Evolutionary conservation across 2,797 vertebrate species (phyloP), one percentile per base, ranked within the genome.

Genomic region (Alca torda): DNA sequence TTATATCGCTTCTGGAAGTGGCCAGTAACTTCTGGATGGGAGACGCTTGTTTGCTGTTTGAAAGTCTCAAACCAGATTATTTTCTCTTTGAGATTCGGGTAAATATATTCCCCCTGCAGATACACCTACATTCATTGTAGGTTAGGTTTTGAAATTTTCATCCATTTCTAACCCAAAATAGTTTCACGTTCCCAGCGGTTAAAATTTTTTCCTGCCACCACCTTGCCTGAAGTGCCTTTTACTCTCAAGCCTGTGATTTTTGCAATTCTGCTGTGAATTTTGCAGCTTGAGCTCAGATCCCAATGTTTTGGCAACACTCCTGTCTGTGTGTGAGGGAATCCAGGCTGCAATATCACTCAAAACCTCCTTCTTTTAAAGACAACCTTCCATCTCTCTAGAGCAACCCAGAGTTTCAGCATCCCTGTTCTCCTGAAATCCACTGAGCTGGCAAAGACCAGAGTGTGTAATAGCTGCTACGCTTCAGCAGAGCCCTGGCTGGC

Each of bases 261-360:
- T 88, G n/a, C 12, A 72, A 41, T 84, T 93, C 67, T 95, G 67
- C 53, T 70, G 51, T 74, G 83, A 93, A 80, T 90, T 96, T 84
- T 93, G 70, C 88, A 95, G 77, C 73, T 90, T 94, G 48, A 96
- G 56, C 70, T 90, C 54, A 88, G 37, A 91, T 46, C 46, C 28
- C 30, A 64, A 1, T 77, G 68, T 95, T 95, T 95, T 94, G 91
- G 77, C 82, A 96, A 89, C 60, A 74, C n/a, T 92, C 35, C 53
- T 76, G 54, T n/a, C 77, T 82, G 65, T 76, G 48, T 56, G 77
- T 48, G 30, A 89, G 56, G 56, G 63, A 93, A 89, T 83, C 31
- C 77, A 95, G 70, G 64, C 59, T 94, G 77, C 68, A 87, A 0
- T 43, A 82, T 64, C 51, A 60, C n/a, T 79, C 43, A 63, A 31